Percentiles rank a stretch among this genome's conserved stretches.
These are phyloP conservation scores for Drosophila neocordata DNA, from an alignment of 1,140 invertebrate genomes.

Conservation along the genomic window DNA sequence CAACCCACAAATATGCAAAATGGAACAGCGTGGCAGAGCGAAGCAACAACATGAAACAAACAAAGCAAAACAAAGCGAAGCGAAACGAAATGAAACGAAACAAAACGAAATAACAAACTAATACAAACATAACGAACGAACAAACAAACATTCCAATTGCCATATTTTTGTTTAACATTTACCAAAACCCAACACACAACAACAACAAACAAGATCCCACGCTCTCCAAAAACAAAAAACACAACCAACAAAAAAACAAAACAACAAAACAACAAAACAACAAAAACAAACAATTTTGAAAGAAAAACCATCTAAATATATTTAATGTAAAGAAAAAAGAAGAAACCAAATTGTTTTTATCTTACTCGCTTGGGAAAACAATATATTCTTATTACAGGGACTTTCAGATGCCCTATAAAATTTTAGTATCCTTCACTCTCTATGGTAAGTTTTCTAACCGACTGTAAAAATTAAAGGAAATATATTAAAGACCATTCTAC, in stretches of 20 bases:
- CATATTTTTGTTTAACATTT: constrained; percentile 64
- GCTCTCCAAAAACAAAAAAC: constrained; percentile 1
- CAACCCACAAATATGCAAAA: constrained; percentile 26
- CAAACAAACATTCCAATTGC: constrained; percentile 66
- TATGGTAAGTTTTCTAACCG: no score
- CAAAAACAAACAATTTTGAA: constrained; percentile 69
- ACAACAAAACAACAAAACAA: constrained; percentile 24
- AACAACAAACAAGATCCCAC: constrained; percentile 3
- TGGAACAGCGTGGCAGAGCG: constrained; percentile 9
- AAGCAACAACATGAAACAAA: constrained; percentile 22
- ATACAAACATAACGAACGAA: constrained; percentile 46
- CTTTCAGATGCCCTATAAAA: neutral
- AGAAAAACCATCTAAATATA: constrained; percentile 80
- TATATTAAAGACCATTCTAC: no score
- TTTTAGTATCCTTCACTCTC: no score
- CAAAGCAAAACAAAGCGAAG: constrained; percentile 2
- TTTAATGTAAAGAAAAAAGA: constrained; percentile 76
- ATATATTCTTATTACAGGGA: no score
- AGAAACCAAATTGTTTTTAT: constrained; percentile 35
- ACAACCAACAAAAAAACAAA: constrained; percentile 7
- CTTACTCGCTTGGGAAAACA: no score
- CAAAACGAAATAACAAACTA: constrained; percentile 3
- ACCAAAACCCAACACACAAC: constrained; percentile 27
- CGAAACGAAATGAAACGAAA: neutral
- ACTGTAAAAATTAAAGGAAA: no score